Conservation (phyloP, 2,888 invertebrate species). For the Tineola bisselliella region DNA sequence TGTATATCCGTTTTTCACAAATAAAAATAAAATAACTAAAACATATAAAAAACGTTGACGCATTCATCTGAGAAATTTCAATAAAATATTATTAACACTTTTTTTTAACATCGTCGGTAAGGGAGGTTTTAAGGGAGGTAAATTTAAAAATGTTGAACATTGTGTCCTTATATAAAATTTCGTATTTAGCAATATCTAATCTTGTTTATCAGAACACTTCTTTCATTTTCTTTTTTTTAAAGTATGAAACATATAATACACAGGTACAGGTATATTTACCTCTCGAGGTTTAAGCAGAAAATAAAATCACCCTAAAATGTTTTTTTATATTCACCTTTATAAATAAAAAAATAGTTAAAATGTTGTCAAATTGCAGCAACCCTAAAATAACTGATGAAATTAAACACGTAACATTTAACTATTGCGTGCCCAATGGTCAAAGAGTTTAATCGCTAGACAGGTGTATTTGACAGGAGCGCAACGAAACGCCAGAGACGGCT, state of each 20-base stretch:
- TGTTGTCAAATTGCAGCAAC: not conserved
- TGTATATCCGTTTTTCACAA: constrained; percentile 9
- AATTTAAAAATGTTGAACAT: not conserved
- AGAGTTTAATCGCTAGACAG: constrained; percentile 53
- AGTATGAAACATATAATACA: no score
- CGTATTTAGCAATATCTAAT: no score
- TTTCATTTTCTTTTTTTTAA: no score
- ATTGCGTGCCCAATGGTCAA: constrained; percentile 5
- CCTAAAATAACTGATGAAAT: constrained; percentile 1
- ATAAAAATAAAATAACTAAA: no score
- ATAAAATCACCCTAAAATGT: no score
- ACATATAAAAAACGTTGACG: not conserved
- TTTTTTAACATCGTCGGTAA: not conserved
- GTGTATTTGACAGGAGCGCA: constrained; percentile 35
- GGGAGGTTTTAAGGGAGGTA: not conserved
- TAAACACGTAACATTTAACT: constrained; percentile 10
- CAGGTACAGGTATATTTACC: no score
- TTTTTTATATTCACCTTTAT: no score
- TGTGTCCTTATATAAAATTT: not conserved
- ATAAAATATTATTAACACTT: not conserved
- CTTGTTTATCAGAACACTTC: no score
- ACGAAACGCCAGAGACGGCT: not conserved
- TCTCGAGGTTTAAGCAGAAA: not conserved
- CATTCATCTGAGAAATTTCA: not conserved
- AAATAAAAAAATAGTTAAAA: not conserved